Evolutionary conservation across 2,888 invertebrate genomes (phyloP), one percentile per base, ranked within the genome.

Genomic region (Scrobipalpa costella): DNA sequence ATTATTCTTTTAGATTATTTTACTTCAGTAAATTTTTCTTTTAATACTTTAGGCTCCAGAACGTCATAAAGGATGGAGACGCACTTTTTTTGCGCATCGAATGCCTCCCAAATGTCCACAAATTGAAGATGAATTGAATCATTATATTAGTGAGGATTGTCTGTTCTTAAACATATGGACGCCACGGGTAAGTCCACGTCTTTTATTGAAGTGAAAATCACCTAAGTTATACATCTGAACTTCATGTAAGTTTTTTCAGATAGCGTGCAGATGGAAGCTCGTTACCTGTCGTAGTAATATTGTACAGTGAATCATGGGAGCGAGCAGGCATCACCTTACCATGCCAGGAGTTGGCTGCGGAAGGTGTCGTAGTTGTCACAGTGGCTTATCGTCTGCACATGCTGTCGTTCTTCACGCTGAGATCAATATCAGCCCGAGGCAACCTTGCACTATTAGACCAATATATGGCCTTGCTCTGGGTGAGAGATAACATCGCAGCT

Each of bases 151-250:
- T 67, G 97, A 97, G 89, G 97, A 98, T 84, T 98, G 98, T 76
- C 92, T 98, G n/a, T 97, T 95, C 79, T 86, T 98, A 60, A 98
- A 98, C 78, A 94, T 98, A 68, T 98, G 98, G 97, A 94, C 95
- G 2, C 96, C 98, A 57, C 94, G 95, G 92, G 95, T 95, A 73
- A 69, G 75, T 50, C 17, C 52, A 27, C 1, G 34, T 15, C 13
- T 57, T 57, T 19, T 1, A n/a, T 19, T 8, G 6, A 33, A 3
- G 21, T 19, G 17, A 19, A 11, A 52, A 17, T 2, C 19, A 8
- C 27, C 8, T 9, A 27, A 27, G 2, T 19, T 5, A 52, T n/a
- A 2, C 2, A 49, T 17, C 17, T 49, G 15, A 49, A 49, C 17
- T n/a, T 19, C 49, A 15, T 49, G 49, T 17, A 49, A 49, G 49